Evolutionary conservation across 2,797 vertebrate species (phyloP).

Genomic region (Sebastes itinus): DNA sequence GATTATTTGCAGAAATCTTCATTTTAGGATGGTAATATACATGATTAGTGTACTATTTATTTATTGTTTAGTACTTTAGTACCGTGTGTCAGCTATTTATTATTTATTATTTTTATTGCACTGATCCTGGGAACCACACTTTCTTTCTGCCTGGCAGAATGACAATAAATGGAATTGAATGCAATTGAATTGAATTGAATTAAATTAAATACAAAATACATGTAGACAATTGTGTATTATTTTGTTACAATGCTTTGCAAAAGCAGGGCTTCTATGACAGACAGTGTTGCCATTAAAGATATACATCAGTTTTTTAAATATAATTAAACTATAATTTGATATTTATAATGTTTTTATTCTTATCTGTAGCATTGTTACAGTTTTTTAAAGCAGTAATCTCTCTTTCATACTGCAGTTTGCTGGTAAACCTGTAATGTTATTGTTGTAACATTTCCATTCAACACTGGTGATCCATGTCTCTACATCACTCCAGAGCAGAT

Average conservation of each 20-base stretch:
- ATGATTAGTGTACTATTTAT: no score
- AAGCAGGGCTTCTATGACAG: background rate
- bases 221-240: background rate
- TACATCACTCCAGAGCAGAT: slow-evolving; percentile 24
- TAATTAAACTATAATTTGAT: background rate
- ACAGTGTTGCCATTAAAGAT: background rate
- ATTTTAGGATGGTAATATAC: no score
- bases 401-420: background rate
- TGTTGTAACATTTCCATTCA: slow-evolving; percentile 11
- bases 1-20: no score
- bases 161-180: no score
- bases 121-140: no score
- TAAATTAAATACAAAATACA: background rate
- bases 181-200: no score
- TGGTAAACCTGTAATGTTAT: background rate
- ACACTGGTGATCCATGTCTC: slow-evolving; percentile 10
- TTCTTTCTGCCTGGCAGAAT: no score
- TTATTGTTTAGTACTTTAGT: no score
- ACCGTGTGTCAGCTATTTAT: no score
- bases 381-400: background rate
- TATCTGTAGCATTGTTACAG: background rate
- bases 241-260: background rate
- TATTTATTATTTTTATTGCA: no score
- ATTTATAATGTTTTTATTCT: background rate
- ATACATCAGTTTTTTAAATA: background rate